Percentiles rank a stretch among this genome's conserved stretches.
These are phyloP conservation scores for Pangasius larnaudii DNA, from an alignment of 2,797 vertebrate species.

Conservation along the genomic window DNA sequence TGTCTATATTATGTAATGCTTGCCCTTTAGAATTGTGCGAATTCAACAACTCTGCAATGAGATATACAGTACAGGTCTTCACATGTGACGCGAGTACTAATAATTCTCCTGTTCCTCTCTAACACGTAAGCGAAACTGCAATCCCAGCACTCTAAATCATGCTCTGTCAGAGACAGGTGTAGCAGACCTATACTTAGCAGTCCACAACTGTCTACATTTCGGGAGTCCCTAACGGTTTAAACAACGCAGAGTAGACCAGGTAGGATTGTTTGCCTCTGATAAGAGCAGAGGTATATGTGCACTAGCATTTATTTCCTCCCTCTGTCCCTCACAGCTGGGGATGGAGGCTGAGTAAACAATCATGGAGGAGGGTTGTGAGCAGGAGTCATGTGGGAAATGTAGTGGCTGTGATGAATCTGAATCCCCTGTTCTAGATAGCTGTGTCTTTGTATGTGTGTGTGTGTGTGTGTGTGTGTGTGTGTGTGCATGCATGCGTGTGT, in stretches of 20 bases:
- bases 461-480: background rate
- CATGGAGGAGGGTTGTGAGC: conserved; percentile 41
- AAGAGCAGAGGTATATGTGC: conserved; percentile 20
- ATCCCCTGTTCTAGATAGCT: conserved; percentile 49
- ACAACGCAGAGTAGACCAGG: conserved; percentile 6
- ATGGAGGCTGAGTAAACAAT: conserved; percentile 46
- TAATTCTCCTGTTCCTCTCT: conserved; percentile 20
- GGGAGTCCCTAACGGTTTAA: conserved; percentile 28
- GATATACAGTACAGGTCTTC: background rate
- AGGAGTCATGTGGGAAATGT: conserved; percentile 55
- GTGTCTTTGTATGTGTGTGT: conserved; percentile 25
- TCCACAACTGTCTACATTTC: conserved; percentile 42
- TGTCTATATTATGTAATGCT: background rate
- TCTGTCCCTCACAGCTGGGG: conserved; percentile 35
- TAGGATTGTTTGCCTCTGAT: conserved; percentile 44
- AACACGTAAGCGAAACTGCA: conserved; percentile 24
- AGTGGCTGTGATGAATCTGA: conserved; percentile 54
- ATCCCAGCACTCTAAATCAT: conserved; percentile 27
- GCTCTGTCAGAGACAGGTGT: conserved; percentile 41
- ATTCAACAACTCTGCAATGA: background rate
- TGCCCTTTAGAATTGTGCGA: background rate
- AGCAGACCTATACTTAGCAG: conserved; percentile 36
- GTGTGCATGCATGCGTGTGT: background rate
- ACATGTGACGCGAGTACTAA: background rate
- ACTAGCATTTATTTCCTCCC: conserved; percentile 42